A percentile compares a stretch with the other conserved stretches of the same genome.
Conservation (phyloP, 2,888 invertebrate genomes). For the Antheraea assamensis region DNA sequence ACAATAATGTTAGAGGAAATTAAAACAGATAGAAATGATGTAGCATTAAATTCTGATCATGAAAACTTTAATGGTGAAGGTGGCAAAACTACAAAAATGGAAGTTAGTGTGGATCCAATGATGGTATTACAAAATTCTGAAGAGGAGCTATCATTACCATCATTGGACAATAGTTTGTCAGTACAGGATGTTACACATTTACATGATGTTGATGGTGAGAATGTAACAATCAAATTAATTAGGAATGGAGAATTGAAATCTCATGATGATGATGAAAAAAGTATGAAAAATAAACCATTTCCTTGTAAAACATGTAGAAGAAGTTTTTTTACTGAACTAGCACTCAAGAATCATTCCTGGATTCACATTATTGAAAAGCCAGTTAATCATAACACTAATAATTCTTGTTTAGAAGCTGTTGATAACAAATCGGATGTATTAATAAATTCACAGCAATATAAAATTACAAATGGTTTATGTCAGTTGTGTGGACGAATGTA, state of each 20-base stretch:
- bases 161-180: conserved; percentile 33
- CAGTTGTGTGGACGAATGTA: conserved; percentile 86
- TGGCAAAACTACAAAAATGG: conserved; percentile 79
- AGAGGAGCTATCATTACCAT: conserved; percentile 45
- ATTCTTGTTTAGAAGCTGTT: conserved; percentile 83
- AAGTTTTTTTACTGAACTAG: conserved; percentile 81
- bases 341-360: conserved; percentile 84
- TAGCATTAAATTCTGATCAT: conserved; percentile 30
- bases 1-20: conserved; percentile 49
- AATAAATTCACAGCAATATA: conserved; percentile 83
- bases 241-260: conserved; percentile 39
- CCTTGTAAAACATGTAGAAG: conserved; percentile 80
- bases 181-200: conserved; percentile 51
- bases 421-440: conserved; percentile 84
- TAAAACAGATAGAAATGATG: background rate
- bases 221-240: conserved; percentile 68
- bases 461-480: conserved; percentile 84
- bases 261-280: conserved; percentile 32
- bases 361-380: conserved; percentile 69
- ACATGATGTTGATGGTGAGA: conserved; percentile 52
- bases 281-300: conserved; percentile 54
- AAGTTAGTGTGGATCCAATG: conserved; percentile 87
- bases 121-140: conserved; percentile 84
- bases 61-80: conserved; percentile 42
- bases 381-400: conserved; percentile 69